Percentiles rank a stretch among this genome's conserved stretches.
Conservation (phyloP, 1,140 invertebrate species). For the Apis dorsata region DNA sequence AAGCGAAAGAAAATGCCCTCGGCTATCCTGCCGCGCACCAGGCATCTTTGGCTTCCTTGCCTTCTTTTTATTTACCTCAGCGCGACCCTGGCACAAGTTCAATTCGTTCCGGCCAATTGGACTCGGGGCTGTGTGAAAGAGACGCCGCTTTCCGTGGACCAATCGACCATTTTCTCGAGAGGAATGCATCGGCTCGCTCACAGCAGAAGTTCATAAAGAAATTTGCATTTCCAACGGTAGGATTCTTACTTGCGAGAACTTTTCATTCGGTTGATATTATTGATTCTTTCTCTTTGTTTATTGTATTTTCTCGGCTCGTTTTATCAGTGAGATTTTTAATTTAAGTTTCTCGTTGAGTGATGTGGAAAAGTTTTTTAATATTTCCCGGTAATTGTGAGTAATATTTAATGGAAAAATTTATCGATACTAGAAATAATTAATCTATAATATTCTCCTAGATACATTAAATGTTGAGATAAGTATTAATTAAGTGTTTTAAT, state of each 20-base stretch:
- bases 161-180: constrained; percentile 21
- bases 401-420: no score
- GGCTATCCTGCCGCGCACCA: constrained; percentile 30
- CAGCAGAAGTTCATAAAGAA: background rate
- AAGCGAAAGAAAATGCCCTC: constrained; percentile 29
- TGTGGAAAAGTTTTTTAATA: background rate
- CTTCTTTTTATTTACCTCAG: constrained; percentile 33
- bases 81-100: constrained; percentile 50
- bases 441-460: no score
- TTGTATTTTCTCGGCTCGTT: background rate
- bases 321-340: background rate
- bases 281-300: no score
- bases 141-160: constrained; percentile 25
- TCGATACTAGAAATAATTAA: no score
- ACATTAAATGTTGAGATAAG: no score
- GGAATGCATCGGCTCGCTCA: constrained; percentile 4
- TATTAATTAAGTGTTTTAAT: no score
- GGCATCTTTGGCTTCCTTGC: constrained; percentile 1
- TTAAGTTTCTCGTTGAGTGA: background rate
- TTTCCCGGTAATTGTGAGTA: no score
- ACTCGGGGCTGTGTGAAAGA: constrained; percentile 36
- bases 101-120: constrained; percentile 55
- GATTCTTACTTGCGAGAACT: background rate
- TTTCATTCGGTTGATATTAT: background rate
- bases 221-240: background rate